Base-by-base conservation (phyloP, 2,888 invertebrate species). In the Lottia gigantea region DNA sequence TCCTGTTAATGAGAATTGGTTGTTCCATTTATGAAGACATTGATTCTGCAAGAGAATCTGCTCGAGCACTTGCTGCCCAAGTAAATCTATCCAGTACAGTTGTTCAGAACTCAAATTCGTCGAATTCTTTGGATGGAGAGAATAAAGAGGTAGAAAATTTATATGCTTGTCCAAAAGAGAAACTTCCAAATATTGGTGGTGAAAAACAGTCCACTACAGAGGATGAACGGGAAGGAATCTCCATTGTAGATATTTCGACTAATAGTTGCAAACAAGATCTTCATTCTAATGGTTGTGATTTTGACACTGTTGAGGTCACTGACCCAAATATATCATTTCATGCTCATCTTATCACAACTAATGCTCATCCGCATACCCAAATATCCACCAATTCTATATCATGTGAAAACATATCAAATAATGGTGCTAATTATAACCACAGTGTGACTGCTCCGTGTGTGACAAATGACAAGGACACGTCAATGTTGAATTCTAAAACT, bases 11-110 rank as follows among this genome's bases (percentile, higher is more conserved):
- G 40, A 40, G 40, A 40, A 40, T 3, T 55, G 55, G 55, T 55
- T 55, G 19, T 55, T 19, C 55, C 11, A 55, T 55, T 55, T 55
- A 55, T 55, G 55, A 55, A 55, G 55, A 55, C 55, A 55, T 55
- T 55, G 55, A 55, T 23, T 55, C 55, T 19, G 23, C 55, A 2
- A 19, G 55, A 55, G 19, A 23, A 55, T 55, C 55, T 11, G 55
- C 55, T 23, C 19, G 23, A 23, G 23, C 19, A 23, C 19, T 55
- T 0, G 23, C 19, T 23, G 23, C 16, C 15, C 14, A 55, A 2
- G 55, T 19, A 3, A 19, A 55, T 55, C 2, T 19, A 23, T 8
- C n/a, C 11, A 55, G 0, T 19, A 23, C 11, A 12, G 55, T 2
- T 19, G 23, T 23, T 12, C 55, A 11, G 3, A 23, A 19, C 19